Percentiles rank a stretch among this genome's conserved stretches.
Evolutionary conservation across 2,113 vertebrate species (phyloP).

Genomic region (Danio rerio): DNA sequence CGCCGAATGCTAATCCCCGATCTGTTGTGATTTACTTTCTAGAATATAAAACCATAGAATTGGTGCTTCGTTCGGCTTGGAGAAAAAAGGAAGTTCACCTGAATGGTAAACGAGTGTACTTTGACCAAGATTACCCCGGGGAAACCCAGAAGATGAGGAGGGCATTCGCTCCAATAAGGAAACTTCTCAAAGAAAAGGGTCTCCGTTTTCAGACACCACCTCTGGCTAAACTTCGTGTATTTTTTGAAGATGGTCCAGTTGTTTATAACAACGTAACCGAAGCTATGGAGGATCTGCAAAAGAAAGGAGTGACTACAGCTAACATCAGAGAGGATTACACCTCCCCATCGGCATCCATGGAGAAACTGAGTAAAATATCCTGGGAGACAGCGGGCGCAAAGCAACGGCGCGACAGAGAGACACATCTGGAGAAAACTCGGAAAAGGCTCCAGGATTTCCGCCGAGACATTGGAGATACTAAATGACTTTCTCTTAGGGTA

Average conservation of each 20-base stretch:
- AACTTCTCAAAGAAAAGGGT: not conserved
- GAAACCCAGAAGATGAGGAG: not conserved
- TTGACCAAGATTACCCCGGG: not conserved
- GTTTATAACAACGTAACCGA: too few species aligned
- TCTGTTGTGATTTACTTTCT: not conserved
- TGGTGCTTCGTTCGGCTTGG: not conserved
- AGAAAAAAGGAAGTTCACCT: not conserved
- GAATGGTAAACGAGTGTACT: not conserved
- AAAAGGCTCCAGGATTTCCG: not conserved
- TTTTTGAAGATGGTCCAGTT: not conserved
- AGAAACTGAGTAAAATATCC: not conserved
- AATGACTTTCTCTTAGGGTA: too few species aligned
- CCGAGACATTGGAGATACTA: not conserved
- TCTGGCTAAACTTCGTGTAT: not conserved
- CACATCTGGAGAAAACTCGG: not conserved
- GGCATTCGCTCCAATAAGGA: not conserved
- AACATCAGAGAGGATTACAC: not conserved
- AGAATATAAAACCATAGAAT: not conserved
- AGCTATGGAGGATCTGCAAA: too few species aligned
- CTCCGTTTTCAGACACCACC: conserved; percentile 2
- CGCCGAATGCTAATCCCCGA: not conserved
- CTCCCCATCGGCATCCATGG: not conserved
- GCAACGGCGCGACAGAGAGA: not conserved
- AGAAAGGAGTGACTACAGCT: not conserved
- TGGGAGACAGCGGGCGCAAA: not conserved